Conservation (phyloP, 1,140 invertebrate genomes). For the Sipha flava region DNA sequence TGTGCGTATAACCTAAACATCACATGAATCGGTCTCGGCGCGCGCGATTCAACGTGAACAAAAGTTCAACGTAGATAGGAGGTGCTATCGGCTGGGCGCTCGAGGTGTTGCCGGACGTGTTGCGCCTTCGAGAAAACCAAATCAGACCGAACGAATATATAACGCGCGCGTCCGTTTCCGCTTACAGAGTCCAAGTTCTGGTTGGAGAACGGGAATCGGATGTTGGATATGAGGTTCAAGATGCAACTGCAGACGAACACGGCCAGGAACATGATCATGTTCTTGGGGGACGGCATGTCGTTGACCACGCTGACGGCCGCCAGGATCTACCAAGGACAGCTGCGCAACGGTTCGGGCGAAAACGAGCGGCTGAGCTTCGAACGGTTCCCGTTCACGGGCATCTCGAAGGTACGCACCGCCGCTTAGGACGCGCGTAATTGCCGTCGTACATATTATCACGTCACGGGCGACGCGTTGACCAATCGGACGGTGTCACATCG, state of each 20-base stretch:
- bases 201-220: slow-evolving; percentile 31
- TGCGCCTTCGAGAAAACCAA: too few species aligned
- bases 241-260: slow-evolving; percentile 34
- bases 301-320: slow-evolving; percentile 59
- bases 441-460: too few species aligned
- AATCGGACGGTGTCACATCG: too few species aligned
- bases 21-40: too few species aligned
- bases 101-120: too few species aligned
- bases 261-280: slow-evolving; percentile 64
- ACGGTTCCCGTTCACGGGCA: slow-evolving; percentile 61
- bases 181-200: slow-evolving; percentile 36
- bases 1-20: too few species aligned
- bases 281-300: slow-evolving; percentile 70
- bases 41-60: too few species aligned
- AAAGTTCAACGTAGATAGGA: too few species aligned
- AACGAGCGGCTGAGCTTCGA: slow-evolving; percentile 63
- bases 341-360: slow-evolving; percentile 50
- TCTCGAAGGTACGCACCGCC: slow-evolving; percentile 56
- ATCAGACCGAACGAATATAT: too few species aligned
- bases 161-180: too few species aligned
- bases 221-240: slow-evolving; percentile 23
- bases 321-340: slow-evolving; percentile 57
- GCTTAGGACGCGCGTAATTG: neutral
- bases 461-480: too few species aligned
- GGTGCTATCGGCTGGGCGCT: too few species aligned